Base-by-base conservation (phyloP, 2,113 vertebrate species). In the Cromileptes altivelis region DNA sequence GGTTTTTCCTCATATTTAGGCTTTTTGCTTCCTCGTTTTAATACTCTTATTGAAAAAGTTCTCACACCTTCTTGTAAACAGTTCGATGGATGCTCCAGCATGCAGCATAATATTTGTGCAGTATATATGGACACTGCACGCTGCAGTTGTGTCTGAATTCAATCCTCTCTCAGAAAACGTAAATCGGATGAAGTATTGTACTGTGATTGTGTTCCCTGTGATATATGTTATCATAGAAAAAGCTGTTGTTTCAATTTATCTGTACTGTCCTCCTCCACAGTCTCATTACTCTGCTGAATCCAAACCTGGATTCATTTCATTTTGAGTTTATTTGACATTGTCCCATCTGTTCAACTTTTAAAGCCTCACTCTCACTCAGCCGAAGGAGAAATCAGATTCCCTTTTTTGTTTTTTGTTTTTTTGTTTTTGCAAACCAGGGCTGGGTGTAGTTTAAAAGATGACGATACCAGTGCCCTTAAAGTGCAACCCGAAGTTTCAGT, bases 41-140 rank as follows among this genome's bases (percentile, higher is more conserved):
- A 78, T 30, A 1, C 74, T 60, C 73, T 61, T 19, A 52, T 30
- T 76, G 65, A 50, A 67, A 75, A 79, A 61, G 14, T 78, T 78
- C 42, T 42, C 4, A 4, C n/a, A 50, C 47, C 52, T 47, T 76
- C 4, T 67, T 57, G 65, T 75, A 58, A 71, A 63, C 80, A 72
- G 0, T 40, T 37, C 77, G 67, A 85, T 65, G 71, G 75, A 60
- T 64, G 55, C n/a, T 23, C 62, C 63, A 5, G 19, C 12, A 12
- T 14, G 19, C 37, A n/a, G 50, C 42, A 10, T 18, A 8, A 61
- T 57, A 40, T 4, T 33, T n/a, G n/a, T 67, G n/a, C 42, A 1
- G 33, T n/a, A 15, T 4, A 17, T 25, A 12, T 17, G 15, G 40
- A 57, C 47, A 45, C 70, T 50, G 10, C 58, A 4, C 4, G 2